These are phyloP conservation scores for Halyomorpha halys DNA, from an alignment of 1,140 invertebrate species.

Conservation along the genomic window DNA sequence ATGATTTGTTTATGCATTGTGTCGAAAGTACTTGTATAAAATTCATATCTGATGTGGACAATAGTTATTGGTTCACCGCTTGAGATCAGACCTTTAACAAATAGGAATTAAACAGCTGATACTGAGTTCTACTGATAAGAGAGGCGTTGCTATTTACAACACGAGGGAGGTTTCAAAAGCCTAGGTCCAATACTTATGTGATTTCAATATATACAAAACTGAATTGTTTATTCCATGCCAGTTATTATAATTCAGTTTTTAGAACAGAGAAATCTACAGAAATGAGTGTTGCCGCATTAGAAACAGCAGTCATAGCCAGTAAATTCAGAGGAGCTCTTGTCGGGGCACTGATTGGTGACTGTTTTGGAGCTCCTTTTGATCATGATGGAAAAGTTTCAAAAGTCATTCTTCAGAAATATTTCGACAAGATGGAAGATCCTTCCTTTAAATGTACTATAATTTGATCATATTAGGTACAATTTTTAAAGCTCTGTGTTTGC, in stretches of 20 bases:
- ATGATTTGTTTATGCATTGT: too few relatives aligned
- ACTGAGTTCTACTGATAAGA: not conserved
- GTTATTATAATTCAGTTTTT: too few relatives aligned
- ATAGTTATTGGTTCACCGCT: constrained; percentile 1
- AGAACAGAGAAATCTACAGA: too few relatives aligned
- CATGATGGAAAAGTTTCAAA: constrained; percentile 43
- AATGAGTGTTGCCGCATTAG: too few relatives aligned
- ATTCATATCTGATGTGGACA: constrained; percentile 8
- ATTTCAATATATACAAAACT: too few relatives aligned
- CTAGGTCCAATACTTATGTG: too few relatives aligned
- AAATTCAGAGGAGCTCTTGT: constrained; percentile 58
- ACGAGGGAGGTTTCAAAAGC: not conserved
- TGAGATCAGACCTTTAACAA: not conserved
- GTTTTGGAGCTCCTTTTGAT: constrained; percentile 60
- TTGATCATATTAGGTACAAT: too few relatives aligned
- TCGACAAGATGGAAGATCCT: constrained; percentile 48
- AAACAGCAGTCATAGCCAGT: not conserved
- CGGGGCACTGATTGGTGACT: constrained; percentile 60
- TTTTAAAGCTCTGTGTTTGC: too few relatives aligned
- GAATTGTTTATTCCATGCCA: too few relatives aligned
- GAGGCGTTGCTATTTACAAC: not conserved
- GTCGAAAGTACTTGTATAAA: too few relatives aligned
- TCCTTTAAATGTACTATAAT: constrained; percentile 42
- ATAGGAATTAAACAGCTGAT: constrained; percentile 4
- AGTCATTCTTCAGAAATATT: constrained; percentile 46